Base-by-base conservation (phyloP, 2,113 vertebrate species). In the Silurus meridionalis region DNA sequence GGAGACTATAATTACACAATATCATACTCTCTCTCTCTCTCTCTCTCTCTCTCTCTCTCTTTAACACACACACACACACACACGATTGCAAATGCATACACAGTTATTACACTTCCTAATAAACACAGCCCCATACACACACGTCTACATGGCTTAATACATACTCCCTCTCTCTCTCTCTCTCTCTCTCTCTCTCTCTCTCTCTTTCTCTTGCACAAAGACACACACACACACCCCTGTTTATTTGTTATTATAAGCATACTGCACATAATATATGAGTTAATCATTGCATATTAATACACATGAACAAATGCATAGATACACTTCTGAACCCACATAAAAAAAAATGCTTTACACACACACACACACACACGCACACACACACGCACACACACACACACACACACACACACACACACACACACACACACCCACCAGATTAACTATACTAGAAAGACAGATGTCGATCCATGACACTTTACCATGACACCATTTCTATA, bases 1-100 rank as follows among this genome's bases (percentile, higher is more conserved):
- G 92, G 89, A 92, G 63, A 91, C 91, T 93, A 94, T 92, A 94
- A 94, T 94, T 93, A 94, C 87, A 86, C 80, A 25, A 81, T 74
- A 84, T 87, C 83, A 87, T 83, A 71, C 82, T 82, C 10, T 58
- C 71, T 21, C 71, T 52, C 58, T 25, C 87, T 89, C 71, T 50
- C 66, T 89, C 88, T 89, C 84, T 78, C 80, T 75, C 71, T 52
- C 48, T 74, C 21, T n/a, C 21, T n/a, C 75, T 28, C 52, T 57
- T 53, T 69, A n/a, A 25, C 63, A 25, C 63, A 66, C 60, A 61
- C 66, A 13, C n/a, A 15, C 67, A 28, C 66, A 71, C 58, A 50
- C 58, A 64, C 80, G 69, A 17, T 71, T 71, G 28, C 6, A 71
- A 15, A 46, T 71, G 28, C 14, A 71, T 71, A 71, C 13, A 25